phyloP scores from a whole-genome alignment of 2,888 invertebrate genomes.

The Fabriciana adippe region DNA sequence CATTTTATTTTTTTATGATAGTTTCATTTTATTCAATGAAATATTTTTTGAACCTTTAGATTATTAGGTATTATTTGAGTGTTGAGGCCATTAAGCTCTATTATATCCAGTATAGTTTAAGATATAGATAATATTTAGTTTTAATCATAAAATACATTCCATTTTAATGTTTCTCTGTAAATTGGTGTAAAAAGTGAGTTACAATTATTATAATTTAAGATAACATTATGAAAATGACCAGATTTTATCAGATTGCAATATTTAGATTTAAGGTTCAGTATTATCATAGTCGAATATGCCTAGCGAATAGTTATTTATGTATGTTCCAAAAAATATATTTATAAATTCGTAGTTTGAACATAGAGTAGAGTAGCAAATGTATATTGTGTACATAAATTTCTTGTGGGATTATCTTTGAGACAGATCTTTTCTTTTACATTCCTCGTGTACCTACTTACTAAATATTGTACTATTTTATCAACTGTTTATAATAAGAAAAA shows the following conservation, averaged over 20 bases:
- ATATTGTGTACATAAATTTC: conserved; percentile 66
- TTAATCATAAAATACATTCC: conserved; percentile 53
- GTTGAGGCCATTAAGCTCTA: not conserved
- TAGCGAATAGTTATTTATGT: conserved; percentile 74
- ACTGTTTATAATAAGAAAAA: not conserved
- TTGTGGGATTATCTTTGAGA: conserved; percentile 23
- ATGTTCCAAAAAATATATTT: conserved; percentile 70
- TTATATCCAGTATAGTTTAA: not conserved
- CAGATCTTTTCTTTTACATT: conserved; percentile 5
- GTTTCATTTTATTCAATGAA: too few relatives aligned
- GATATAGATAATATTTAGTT: not conserved
- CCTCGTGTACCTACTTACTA: conserved; percentile 13
- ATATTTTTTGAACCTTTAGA: conserved; percentile 16
- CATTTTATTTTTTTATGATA: too few relatives aligned
- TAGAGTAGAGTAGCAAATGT: conserved; percentile 49
- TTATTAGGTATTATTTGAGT: not conserved
- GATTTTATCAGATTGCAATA: conserved; percentile 82
- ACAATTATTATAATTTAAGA: conserved; percentile 56
- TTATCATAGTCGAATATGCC: conserved; percentile 76
- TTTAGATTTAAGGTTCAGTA: conserved; percentile 78
- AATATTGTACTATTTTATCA: conserved; percentile 3
- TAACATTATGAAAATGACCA: conserved; percentile 73
- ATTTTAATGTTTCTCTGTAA: conserved; percentile 59
- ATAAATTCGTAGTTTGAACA: conserved; percentile 43
- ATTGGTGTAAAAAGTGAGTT: conserved; percentile 68